These are phyloP conservation scores for Siniperca scherzeri DNA, from an alignment of 2,797 vertebrate genomes.

Conservation along the genomic window DNA sequence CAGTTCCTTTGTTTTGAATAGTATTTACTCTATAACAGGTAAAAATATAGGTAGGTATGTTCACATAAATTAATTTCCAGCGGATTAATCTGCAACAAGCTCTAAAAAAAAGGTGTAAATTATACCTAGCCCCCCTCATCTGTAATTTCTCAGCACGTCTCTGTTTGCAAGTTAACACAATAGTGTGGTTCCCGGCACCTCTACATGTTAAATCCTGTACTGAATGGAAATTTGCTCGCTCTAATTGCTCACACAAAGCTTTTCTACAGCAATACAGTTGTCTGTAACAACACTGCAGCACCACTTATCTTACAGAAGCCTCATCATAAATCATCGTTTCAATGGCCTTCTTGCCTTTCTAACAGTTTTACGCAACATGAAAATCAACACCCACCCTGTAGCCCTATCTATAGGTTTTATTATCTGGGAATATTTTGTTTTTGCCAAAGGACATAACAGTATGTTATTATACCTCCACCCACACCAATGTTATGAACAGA, in stretches of 20 bases:
- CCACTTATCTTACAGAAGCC: constrained; percentile 28
- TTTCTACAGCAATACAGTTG: constrained; percentile 10
- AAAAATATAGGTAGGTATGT: neutral
- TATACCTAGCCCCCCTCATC: neutral
- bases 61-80: neutral
- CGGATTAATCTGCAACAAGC: neutral
- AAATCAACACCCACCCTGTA: constrained; percentile 42
- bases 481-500: constrained; percentile 17
- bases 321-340: constrained; percentile 34
- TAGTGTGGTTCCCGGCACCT: constrained; percentile 8
- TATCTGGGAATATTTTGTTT: constrained; percentile 31
- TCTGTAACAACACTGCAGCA: constrained; percentile 26
- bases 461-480: constrained; percentile 27
- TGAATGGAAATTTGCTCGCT: constrained; percentile 1
- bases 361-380: constrained; percentile 10
- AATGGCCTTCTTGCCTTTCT: constrained; percentile 29
- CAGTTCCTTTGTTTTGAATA: constrained; percentile 4
- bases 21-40: neutral
- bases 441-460: constrained; percentile 29
- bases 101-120: neutral
- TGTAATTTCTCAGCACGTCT: constrained; percentile 16
- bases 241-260: constrained; percentile 39
- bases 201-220: constrained; percentile 20
- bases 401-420: constrained; percentile 9
- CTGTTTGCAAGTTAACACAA: constrained; percentile 27